Base-by-base conservation (phyloP, 2,797 vertebrate species). In the Hyperoplus immaculatus region DNA sequence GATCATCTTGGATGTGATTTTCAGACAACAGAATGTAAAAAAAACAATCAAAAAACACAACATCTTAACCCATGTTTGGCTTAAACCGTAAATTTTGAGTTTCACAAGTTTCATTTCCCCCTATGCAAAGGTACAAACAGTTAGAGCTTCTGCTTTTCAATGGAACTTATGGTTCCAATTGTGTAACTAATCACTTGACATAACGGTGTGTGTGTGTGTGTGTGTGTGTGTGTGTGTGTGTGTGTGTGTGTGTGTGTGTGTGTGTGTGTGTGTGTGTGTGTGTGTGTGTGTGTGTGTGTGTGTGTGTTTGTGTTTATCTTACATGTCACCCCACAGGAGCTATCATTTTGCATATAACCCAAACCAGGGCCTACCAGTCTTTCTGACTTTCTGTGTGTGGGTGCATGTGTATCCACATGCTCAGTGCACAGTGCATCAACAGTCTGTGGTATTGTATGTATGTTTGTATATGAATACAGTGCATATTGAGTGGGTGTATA, bases 71-170 rank as follows among this genome's bases (percentile, higher is more conserved):
- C 21, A 49, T 43, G 46, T 50, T 8, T 63, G n/a, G 8, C 53
- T 42, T 61, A 12, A 77, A 61, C 47, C 49, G 56, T 57, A 53
- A 38, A 45, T 57, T 46, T 69, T 9, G 13, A 46, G 65, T 81
- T 80, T 75, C 55, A 77, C 75, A 78, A 81, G 83, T 93, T 94
- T 92, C 89, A 90, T 88, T 92, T 94, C 92, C 87, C 73, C 8
- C 56, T 75, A 12, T 18, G 10, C 50, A 69, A 81, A 83, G n/a
- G 8, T 79, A 84, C 63, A 78, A 82, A 77, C 74, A 68, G 67
- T 55, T 69, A 2, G 16, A 84, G 77, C 88, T 93, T 94, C 93
- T 91, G 90, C 91, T 92, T 92, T 90, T 84, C 45, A 68, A 62
- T 66, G 53, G 74, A 86, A 70, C 65, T 70, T n/a, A 69, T 64